Evolutionary conservation across 2,797 vertebrate genomes (phyloP).

Genomic region (Chrosomus eos): DNA sequence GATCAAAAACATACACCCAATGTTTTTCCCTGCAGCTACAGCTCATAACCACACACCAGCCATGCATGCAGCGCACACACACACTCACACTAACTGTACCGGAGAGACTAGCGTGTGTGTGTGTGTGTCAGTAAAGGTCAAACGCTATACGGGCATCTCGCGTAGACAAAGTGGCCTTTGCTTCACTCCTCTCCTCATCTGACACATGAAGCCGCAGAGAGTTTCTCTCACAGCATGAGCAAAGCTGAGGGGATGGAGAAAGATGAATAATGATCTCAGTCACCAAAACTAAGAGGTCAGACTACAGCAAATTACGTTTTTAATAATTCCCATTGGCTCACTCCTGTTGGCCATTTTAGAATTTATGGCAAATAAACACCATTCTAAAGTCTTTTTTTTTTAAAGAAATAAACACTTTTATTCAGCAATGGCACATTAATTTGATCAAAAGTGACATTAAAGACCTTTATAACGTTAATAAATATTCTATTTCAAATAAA

Average conservation of each 20-base stretch:
- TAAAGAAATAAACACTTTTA: background rate
- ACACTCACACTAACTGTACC: constrained; percentile 2
- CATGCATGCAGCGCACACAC: background rate
- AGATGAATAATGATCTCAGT: background rate
- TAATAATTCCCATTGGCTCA: background rate
- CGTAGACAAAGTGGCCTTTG: constrained; percentile 45
- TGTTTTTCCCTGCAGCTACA: background rate
- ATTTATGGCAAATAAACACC: background rate
- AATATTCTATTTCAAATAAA: background rate
- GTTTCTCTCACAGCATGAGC: constrained; percentile 18
- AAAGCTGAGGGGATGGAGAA: background rate
- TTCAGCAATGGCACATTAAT: background rate
- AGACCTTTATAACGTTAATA: background rate
- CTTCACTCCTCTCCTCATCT: constrained; percentile 18
- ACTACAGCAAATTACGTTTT: background rate
- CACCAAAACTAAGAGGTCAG: background rate
- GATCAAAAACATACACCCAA: background rate
- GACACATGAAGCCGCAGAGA: constrained; percentile 22
- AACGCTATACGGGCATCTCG: constrained; percentile 19
- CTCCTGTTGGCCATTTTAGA: background rate
- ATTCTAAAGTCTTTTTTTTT: background rate
- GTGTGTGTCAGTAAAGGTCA: constrained; percentile 37
- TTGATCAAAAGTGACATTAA: background rate
- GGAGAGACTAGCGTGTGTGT: constrained; percentile 5
- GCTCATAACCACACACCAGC: background rate